These are phyloP conservation scores for Amblyjoppa proteus DNA, from an alignment of 2,888 invertebrate genomes.

Conservation along the genomic window DNA sequence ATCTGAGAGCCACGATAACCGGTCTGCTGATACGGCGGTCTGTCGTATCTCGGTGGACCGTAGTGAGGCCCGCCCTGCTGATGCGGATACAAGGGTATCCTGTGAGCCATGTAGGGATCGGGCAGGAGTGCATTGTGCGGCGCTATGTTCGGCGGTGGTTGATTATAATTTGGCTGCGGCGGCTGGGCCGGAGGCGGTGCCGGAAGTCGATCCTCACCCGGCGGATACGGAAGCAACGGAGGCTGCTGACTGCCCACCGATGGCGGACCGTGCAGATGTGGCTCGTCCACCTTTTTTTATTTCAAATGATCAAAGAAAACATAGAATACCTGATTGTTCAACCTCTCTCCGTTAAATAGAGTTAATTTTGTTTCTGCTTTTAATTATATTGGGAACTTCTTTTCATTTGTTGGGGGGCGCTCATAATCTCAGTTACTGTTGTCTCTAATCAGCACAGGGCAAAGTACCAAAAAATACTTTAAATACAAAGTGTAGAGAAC, in stretches of 20 bases:
- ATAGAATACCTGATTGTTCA: neutral
- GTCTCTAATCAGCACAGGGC: too few relatives aligned
- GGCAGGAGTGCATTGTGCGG: slow-evolving; percentile 81
- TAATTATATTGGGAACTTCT: too few relatives aligned
- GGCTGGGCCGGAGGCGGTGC: slow-evolving; percentile 75
- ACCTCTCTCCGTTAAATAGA: neutral
- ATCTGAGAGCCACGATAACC: slow-evolving; percentile 80
- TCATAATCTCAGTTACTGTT: too few relatives aligned
- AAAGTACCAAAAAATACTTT: too few relatives aligned
- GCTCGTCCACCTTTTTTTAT: slow-evolving; percentile 80
- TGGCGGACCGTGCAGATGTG: slow-evolving; percentile 80
- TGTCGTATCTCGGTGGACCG: slow-evolving; percentile 78
- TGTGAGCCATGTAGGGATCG: slow-evolving; percentile 82
- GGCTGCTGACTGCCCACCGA: slow-evolving; percentile 78
- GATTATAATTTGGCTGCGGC: slow-evolving; percentile 78
- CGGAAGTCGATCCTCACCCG: slow-evolving; percentile 82
- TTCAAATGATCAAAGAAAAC: neutral
- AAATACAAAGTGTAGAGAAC: too few relatives aligned
- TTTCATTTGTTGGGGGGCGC: too few relatives aligned
- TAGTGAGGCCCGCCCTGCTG: slow-evolving; percentile 76
- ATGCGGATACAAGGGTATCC: slow-evolving; percentile 82
- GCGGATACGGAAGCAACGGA: slow-evolving; percentile 82
- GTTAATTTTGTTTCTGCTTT: too few relatives aligned
- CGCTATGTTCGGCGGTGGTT: slow-evolving; percentile 78
- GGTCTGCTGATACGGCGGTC: slow-evolving; percentile 82